Evolutionary conservation across 1,140 invertebrate species (phyloP).

Genomic region (Drosophila saltans): DNA sequence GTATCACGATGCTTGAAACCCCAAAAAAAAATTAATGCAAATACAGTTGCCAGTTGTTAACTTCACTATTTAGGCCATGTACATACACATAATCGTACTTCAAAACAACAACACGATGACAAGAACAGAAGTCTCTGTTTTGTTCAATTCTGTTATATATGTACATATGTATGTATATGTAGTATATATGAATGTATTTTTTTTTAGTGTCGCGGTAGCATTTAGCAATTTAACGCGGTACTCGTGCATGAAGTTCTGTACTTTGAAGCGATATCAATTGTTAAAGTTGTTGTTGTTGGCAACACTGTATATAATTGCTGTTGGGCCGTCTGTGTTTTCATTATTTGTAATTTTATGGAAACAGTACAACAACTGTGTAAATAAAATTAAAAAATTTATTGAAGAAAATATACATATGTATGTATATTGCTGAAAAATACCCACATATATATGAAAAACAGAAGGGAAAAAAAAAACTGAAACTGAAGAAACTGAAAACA

Average conservation of each 20-base stretch:
- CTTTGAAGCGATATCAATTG: conserved; percentile 74
- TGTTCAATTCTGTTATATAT: conserved; percentile 24
- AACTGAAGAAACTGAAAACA: conserved; percentile 26
- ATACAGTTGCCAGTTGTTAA: conserved; percentile 73
- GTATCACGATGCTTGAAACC: conserved; percentile 9
- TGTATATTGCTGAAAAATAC: neutral
- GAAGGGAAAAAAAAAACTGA: neutral
- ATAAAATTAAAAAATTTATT: conserved; percentile 64
- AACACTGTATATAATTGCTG: conserved; percentile 61
- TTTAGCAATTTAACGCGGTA: conserved; percentile 80
- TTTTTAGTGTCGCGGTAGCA: conserved; percentile 70
- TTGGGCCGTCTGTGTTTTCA: conserved; percentile 48
- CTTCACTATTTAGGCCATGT: conserved; percentile 68
- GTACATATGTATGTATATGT: neutral
- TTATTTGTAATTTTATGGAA: conserved; percentile 79
- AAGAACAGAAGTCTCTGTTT: conserved; percentile 55
- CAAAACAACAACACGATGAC: conserved; percentile 46
- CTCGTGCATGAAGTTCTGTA: conserved; percentile 81
- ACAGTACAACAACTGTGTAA: conserved; percentile 77
- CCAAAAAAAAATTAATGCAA: conserved; percentile 45
- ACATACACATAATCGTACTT: conserved; percentile 33
- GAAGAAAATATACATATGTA: neutral
- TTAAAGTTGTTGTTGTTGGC: conserved; percentile 45
- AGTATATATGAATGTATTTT: conserved; percentile 24
- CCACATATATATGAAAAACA: neutral